phyloP scores from a whole-genome alignment of 2,888 invertebrate genomes.

The Charanyca ferruginea region DNA sequence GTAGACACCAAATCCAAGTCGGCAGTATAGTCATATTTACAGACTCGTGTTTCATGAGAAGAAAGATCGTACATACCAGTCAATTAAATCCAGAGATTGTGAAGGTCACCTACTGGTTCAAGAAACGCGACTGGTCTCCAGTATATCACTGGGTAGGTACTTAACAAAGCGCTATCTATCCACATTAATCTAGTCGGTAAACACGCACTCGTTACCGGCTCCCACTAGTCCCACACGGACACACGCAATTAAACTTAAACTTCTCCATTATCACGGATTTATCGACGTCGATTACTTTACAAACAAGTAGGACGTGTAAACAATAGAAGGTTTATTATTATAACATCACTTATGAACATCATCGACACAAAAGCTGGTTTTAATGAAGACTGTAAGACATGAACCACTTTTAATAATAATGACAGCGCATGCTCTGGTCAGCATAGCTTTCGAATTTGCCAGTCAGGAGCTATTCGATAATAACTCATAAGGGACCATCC shows the following conservation, averaged over 20 bases:
- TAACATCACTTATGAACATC: not conserved
- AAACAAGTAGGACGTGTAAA: slow-evolving; percentile 1
- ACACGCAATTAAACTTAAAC: slow-evolving; percentile 51
- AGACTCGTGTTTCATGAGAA: too few relatives aligned
- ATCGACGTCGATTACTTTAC: slow-evolving; percentile 30
- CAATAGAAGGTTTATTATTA: not conserved
- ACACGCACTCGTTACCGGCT: slow-evolving; percentile 32
- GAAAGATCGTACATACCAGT: not conserved
- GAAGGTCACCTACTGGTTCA: slow-evolving; percentile 19
- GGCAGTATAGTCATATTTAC: too few relatives aligned
- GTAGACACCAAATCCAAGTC: too few relatives aligned
- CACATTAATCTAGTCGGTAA: slow-evolving; percentile 39
- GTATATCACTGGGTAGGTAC: slow-evolving; percentile 15
- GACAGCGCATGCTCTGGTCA: too few relatives aligned
- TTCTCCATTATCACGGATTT: slow-evolving; percentile 36
- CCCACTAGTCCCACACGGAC: slow-evolving; percentile 7
- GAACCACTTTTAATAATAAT: too few relatives aligned
- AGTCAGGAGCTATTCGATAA: too few relatives aligned
- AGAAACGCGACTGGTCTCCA: not conserved
- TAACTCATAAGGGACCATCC: too few relatives aligned
- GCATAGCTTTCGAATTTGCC: too few relatives aligned
- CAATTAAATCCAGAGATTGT: slow-evolving; percentile 1
- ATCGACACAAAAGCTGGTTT: not conserved
- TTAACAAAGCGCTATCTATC: slow-evolving; percentile 38
- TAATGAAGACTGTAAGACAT: too few relatives aligned